Conservation (phyloP, 2,888 invertebrate species). For the Acanthosepion lycidas region DNA sequence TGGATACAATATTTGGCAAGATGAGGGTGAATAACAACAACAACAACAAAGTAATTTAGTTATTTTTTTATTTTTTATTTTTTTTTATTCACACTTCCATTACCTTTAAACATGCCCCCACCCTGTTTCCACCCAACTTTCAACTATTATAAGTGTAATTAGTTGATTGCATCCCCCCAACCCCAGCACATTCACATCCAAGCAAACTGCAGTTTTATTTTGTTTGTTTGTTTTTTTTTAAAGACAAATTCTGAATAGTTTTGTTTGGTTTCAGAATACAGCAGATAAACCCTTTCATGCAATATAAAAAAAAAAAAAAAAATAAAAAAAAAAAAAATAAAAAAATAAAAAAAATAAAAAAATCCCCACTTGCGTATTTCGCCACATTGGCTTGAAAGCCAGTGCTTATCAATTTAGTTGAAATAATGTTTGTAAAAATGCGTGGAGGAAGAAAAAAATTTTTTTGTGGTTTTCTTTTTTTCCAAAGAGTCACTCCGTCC, state of each 20-base stretch:
- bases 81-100: neutral
- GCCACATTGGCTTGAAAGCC: neutral
- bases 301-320: neutral
- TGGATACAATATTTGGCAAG: too few species aligned
- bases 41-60: neutral
- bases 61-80: neutral
- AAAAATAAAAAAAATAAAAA: neutral
- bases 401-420: neutral
- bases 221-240: neutral
- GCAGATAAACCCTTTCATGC: constrained; percentile 3
- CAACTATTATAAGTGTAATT: neutral
- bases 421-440: neutral
- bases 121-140: neutral
- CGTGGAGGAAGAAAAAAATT: neutral
- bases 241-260: neutral
- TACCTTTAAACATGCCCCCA: neutral
- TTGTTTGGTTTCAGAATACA: neutral
- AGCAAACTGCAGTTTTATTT: neutral
- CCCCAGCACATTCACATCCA: neutral
- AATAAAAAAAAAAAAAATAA: neutral
- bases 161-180: neutral
- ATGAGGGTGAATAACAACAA: neutral
- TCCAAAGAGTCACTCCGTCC: too few species aligned
- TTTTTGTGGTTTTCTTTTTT: too few species aligned
- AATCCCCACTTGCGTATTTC: neutral